Conservation (phyloP, 2,113 vertebrate genomes). For the Aepyceros melampus region DNA sequence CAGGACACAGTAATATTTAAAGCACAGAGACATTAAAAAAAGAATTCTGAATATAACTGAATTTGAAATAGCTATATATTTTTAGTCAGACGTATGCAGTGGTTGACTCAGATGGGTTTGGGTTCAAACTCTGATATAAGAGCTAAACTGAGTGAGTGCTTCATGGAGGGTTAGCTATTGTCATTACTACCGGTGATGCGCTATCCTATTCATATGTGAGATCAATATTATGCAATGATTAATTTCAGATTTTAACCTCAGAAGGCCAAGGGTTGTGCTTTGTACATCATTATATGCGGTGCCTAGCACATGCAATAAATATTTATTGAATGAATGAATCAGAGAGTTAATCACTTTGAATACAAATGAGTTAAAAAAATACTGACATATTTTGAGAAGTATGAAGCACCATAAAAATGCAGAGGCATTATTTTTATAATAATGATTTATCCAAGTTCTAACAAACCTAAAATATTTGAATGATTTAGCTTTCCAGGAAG, state of each 20-base stretch:
- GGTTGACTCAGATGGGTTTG: not conserved
- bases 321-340: not conserved
- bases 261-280: not conserved
- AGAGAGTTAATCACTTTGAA: not conserved
- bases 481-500: not conserved
- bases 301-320: not conserved
- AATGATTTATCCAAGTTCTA: not conserved
- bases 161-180: not conserved
- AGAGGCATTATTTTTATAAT: not conserved
- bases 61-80: not conserved
- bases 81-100: not conserved
- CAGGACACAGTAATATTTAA: not conserved
- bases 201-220: not conserved
- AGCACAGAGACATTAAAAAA: not conserved
- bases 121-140: not conserved
- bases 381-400: not conserved
- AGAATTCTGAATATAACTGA: not conserved
- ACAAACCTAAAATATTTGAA: not conserved
- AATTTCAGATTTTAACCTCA: not conserved
- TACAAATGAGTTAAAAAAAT: not conserved
- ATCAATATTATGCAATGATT: not conserved
- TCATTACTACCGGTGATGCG: not conserved
- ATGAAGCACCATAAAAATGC: not conserved
- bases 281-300: not conserved
- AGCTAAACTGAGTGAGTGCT: not conserved